Base-by-base conservation (phyloP, 2,797 vertebrate species). In the Antennarius maculatus region DNA sequence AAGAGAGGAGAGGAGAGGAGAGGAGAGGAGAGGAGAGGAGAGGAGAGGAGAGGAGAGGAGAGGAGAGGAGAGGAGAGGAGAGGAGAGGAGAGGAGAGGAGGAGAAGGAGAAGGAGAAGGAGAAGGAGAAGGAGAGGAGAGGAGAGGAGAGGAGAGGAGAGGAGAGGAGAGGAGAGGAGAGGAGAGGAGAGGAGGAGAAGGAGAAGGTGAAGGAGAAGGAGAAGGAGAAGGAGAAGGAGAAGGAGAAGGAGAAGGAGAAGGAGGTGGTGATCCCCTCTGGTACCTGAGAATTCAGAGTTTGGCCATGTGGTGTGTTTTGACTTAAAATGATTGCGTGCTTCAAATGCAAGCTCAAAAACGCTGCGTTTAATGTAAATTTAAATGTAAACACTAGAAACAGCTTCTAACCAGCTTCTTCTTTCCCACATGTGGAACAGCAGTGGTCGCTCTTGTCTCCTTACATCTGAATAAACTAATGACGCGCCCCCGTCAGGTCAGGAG, bases 401-500 rank as follows among this genome's bases (percentile, higher is more conserved):
- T 2, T 15, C 57, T 74, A 29, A 23, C 49, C 52, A 63, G 23
- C 58, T 47, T 52, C 18, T 45, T 13, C 45, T 58, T 61, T 53
- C 54, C 65, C 46, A 14, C 59, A 34, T 50, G 48, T 39, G 53
- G 51, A 76, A 71, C 70, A 84, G 74, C 68, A 82, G 71, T 71
- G 76, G 74, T 71, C 66, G 75, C 66, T 71, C 79, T 72, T 74
- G 65, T 57, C 69, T 58, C 63, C 34, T 55, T 66, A 2, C 59
- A 49, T 69, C 53, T 72, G 54, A 80, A 75, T 76, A 68, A 57
- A 11, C 54, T 69, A 69, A 82, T 72, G 71, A 71, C 67, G 11
- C 65, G 48, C 37, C 49, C 66, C 57, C 9, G 9, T 55, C 50
- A 12, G 53, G 73, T 51, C 75, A 31, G 74, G 68, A 66, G 53